Base-by-base conservation (phyloP, 2,113 vertebrate genomes). In the Cephalopterus ornatus region DNA sequence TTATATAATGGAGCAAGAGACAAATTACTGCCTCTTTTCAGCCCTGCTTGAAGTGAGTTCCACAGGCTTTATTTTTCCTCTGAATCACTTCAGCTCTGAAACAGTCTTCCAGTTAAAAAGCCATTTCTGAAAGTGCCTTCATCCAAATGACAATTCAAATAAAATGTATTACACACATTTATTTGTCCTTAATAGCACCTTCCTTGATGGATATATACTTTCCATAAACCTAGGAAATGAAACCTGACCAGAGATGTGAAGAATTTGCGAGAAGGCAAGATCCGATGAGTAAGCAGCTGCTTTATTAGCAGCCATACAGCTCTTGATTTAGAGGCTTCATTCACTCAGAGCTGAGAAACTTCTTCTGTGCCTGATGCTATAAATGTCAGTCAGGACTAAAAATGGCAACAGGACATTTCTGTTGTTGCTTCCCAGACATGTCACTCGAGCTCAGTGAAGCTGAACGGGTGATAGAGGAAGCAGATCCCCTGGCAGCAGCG, bases 281-380 rank as follows among this genome's bases (percentile, higher is more conserved):
- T 68, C 20, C 1, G 3, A 75, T 65, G 92, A 96, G 68, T 46
- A 93, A 91, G 85, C 90, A 86, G 68, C 56, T 86, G 44, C 49
- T 92, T 81, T 88, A 84, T 58, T 72, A 95, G 88, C 79, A 73
- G 77, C 44, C 7, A 3, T 35, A 75, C 18, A 58, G 50, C 42
- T 88, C 83, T 72, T 72, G 88, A 93, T 94, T 94, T 87, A 96
- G 68, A 93, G 68, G 42, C 71, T 90, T 86, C 95, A 46, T 84
- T 95, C 76, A 81, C 68, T 27, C 56, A 21, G 59, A 67, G 39
- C 68, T n/a, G 33, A 91, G 47, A 35, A 95, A 49, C 47, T 68
- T 49, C 79, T 68, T 47, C 83, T 28, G 26, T 53, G 72, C 26
- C n/a, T 89, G 28, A 55, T 15, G 39, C 83, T 93, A 68, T 86